Evolutionary conservation across 2,888 invertebrate species (phyloP), one percentile per base, ranked within the genome.

Genomic region (Leptinotarsa juncta): DNA sequence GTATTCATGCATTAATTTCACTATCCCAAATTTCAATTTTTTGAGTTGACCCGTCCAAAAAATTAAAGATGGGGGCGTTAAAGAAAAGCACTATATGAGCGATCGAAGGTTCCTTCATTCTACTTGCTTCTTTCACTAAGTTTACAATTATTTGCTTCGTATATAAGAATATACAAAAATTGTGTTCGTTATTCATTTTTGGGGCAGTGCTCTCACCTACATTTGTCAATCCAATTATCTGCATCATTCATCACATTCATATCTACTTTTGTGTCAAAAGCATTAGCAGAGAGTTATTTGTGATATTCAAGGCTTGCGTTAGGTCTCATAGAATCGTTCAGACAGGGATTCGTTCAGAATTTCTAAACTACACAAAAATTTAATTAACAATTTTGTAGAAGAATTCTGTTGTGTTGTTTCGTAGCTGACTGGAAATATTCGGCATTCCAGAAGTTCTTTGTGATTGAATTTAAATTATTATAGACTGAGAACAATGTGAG

Each of bases 321-420:
- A 62, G 62, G 62, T 62, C 42, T n/a, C 62, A 62, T 62, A 32
- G n/a, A 62, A 32, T n/a, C 32, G 32, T n/a, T 42, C 32, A n/a
- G 32, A 32, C 62, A 1, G 42, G 32, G 32, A 55, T 69, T 67
- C 70, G 42, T 71, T 16, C 53, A 32, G 76, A 76, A 76, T 76
- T 57, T 69, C 65, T 72, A 15, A 62, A 16, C 57, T 73, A 71
- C 70, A 73, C 73, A 78, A 73, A 69, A 69, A 78, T 76, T 73
- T 78, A 76, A 78, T 78, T 72, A 76, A 75, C 53, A 69, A 77
- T 70, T 71, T 67, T 71, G 70, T 74, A 51, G 42, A 74, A 68
- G 76, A 73, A 76, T 78, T 76, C 71, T 69, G 71, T 70, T 67
- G 42, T 67, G 69, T 67, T 72, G 67, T 70, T 72, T 72, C 65